phyloP scores from a whole-genome alignment of 1,140 invertebrate genomes.

The Bemisia tabaci region DNA sequence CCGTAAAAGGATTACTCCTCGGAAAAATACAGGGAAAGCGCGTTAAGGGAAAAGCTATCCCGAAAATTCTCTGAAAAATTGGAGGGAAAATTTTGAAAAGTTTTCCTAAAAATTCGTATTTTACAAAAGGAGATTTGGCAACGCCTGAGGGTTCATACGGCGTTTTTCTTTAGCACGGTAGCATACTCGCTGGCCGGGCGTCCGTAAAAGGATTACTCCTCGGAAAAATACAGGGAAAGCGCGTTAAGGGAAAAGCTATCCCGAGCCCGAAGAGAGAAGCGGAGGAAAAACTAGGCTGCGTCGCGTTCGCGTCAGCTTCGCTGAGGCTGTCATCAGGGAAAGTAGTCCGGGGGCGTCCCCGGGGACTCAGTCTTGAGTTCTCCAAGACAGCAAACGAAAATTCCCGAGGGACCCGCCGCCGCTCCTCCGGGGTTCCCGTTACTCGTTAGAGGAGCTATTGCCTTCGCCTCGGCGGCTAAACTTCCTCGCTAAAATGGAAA shows the following conservation, averaged over 20 bases:
- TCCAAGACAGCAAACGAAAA: neutral
- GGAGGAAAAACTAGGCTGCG: neutral
- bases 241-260: neutral
- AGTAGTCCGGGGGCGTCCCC: neutral
- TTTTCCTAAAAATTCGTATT: too few relatives aligned
- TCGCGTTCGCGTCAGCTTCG: neutral
- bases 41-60: too few relatives aligned
- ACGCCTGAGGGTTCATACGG: neutral
- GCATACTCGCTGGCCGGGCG: too few relatives aligned
- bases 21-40: too few relatives aligned
- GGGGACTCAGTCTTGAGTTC: neutral
- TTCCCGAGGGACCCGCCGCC: neutral
- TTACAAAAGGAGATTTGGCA: too few relatives aligned
- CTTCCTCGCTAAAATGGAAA: neutral
- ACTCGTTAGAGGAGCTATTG: neutral
- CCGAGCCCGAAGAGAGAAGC: neutral
- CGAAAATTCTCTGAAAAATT: too few relatives aligned
- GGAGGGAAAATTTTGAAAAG: too few relatives aligned
- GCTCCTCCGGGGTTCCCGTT: neutral
- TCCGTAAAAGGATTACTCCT: too few relatives aligned
- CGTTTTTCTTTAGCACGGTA: neutral
- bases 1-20: too few relatives aligned
- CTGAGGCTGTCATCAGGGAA: neutral
- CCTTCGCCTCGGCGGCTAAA: neutral
- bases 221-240: neutral